These are phyloP conservation scores for Phalacrocorax carbo DNA, from an alignment of 2,113 vertebrate genomes.

Conservation along the genomic window DNA sequence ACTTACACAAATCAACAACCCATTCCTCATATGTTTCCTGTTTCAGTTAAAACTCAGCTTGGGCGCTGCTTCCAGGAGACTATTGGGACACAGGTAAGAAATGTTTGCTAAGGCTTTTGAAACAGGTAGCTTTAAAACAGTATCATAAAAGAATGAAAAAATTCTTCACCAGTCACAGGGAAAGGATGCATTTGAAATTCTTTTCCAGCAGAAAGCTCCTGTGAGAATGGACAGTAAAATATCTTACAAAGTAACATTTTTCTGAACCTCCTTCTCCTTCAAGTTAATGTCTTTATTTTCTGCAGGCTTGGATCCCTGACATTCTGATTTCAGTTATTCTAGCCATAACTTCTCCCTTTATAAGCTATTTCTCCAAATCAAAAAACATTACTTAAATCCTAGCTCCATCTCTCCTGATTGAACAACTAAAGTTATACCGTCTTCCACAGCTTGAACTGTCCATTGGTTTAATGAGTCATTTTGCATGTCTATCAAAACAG, in stretches of 20 bases:
- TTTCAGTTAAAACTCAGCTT: slow-evolving; percentile 87
- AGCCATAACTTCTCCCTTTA: not conserved
- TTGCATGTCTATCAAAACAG: not conserved
- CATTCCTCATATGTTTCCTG: slow-evolving; percentile 84
- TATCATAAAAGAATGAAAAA: not conserved
- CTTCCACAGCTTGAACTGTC: not conserved
- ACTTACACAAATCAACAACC: slow-evolving; percentile 85
- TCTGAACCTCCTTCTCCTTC: not conserved
- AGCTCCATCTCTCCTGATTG: not conserved
- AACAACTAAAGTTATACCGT: not conserved
- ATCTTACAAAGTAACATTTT: not conserved
- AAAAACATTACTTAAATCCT: not conserved
- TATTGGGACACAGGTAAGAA: slow-evolving; percentile 87
- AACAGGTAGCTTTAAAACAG: not conserved
- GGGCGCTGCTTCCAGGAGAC: slow-evolving; percentile 99
- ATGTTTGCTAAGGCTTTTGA: not conserved
- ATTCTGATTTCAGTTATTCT: not conserved
- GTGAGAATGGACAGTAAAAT: not conserved
- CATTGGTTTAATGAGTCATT: not conserved
- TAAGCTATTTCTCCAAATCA: not conserved
- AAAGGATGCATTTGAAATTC: not conserved
- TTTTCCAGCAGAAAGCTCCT: not conserved
- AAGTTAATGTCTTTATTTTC: not conserved
- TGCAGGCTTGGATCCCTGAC: not conserved
- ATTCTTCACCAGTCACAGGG: rapidly evolving